Evolutionary conservation across 2,113 vertebrate species (phyloP).

Genomic region (Salvelinus sp.): DNA sequence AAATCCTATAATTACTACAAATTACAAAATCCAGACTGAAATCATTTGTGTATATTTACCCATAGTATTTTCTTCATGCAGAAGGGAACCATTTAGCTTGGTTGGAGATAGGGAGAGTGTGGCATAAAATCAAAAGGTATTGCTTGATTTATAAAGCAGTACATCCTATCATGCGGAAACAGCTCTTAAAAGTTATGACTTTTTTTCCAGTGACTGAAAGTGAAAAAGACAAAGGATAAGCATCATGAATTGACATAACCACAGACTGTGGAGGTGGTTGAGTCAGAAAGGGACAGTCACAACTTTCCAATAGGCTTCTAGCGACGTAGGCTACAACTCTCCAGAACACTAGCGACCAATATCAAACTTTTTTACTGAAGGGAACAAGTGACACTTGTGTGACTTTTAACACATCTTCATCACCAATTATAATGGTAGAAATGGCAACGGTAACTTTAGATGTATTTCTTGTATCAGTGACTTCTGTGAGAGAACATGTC

Average conservation of each 20-base stretch:
- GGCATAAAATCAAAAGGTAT: not conserved
- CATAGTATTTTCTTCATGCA: not conserved
- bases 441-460: too few species aligned
- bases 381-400: too few species aligned
- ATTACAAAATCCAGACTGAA: not conserved
- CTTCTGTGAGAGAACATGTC: too few species aligned
- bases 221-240: slow-evolving; percentile 62
- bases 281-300: not conserved
- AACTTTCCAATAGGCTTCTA: not conserved
- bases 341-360: too few species aligned
- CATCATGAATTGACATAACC: slow-evolving; percentile 39
- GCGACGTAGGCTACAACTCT: not conserved
- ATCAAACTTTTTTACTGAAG: too few species aligned
- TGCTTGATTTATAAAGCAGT: not conserved
- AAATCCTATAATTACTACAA: not conserved
- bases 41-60: not conserved
- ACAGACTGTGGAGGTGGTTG: slow-evolving; percentile 29
- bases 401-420: too few species aligned
- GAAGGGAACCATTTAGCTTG: not conserved
- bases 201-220: slow-evolving; percentile 70
- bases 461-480: too few species aligned
- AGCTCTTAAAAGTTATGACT: slow-evolving; percentile 2
- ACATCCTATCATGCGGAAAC: not conserved
- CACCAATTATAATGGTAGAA: too few species aligned
- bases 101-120: not conserved